These are phyloP conservation scores for Sarcophaga peregrina DNA, from an alignment of 1,140 invertebrate species.

Conservation along the genomic window DNA sequence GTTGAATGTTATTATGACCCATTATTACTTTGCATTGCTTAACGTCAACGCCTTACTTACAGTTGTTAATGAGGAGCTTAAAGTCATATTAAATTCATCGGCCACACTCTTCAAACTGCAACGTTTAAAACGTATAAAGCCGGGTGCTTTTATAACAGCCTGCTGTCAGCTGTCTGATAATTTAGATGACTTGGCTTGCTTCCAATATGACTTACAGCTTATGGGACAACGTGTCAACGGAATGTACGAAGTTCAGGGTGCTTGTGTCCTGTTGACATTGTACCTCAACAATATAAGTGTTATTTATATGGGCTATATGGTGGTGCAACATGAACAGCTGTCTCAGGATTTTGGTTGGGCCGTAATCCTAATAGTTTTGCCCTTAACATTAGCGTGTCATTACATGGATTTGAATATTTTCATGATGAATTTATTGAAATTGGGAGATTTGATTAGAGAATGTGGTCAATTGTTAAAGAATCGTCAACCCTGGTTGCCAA, in stretches of 20 bases:
- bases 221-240: not conserved
- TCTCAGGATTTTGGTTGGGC: not conserved
- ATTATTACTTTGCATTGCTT: not conserved
- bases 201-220: not conserved
- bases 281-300: not conserved
- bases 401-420: not conserved
- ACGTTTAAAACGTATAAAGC: not conserved
- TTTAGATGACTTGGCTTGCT: conserved; percentile 11
- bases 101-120: not conserved
- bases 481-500: not conserved
- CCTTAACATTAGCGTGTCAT: not conserved
- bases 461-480: not conserved
- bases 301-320: conserved; percentile 4
- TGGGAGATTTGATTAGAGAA: not conserved
- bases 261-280: not conserved
- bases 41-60: not conserved
- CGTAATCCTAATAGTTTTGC: not conserved
- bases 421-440: not conserved
- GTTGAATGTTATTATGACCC: not conserved
- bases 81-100: not conserved
- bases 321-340: not conserved
- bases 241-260: not conserved
- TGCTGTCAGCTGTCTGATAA: not conserved
- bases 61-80: conserved; percentile 23
- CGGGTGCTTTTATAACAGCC: not conserved